Percentiles rank a stretch among this genome's conserved stretches.
Evolutionary conservation across 2,888 invertebrate genomes (phyloP).

Genomic region (Lithosia quadra): DNA sequence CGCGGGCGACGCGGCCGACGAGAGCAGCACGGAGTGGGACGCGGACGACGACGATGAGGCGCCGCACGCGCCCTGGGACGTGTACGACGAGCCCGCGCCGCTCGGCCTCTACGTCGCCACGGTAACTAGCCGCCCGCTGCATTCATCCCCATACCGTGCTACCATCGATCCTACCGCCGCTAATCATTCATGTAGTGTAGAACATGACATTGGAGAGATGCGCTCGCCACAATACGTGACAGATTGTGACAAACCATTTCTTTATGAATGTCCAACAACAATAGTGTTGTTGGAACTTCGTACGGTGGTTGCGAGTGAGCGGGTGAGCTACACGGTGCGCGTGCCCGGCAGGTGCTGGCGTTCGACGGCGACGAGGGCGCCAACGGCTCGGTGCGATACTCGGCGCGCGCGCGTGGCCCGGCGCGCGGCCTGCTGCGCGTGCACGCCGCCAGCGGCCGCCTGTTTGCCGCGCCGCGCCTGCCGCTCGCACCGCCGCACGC

Average conservation of each 20-base stretch:
- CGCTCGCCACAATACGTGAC: too few species aligned
- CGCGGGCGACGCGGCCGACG: conserved; percentile 55
- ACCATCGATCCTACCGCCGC: too few species aligned
- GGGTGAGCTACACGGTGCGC: too few species aligned
- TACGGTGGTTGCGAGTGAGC: too few species aligned
- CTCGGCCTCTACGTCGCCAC: conserved; percentile 66
- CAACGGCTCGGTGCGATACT: conserved; percentile 94
- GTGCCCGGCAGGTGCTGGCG: conserved; percentile 90
- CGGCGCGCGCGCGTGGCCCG: conserved; percentile 88
- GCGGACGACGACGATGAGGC: conserved; percentile 37
- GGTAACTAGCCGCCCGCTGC: conserved; percentile 59
- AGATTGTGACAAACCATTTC: too few species aligned
- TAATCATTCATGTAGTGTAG: too few species aligned
- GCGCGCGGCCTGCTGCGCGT: conserved; percentile 94
- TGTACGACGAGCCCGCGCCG: conserved; percentile 53
- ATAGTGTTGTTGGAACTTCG: too few species aligned
- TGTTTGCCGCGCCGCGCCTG: conserved; percentile 89
- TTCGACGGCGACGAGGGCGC: conserved; percentile 93
- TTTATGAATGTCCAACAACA: too few species aligned
- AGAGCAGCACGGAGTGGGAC: conserved; percentile 61
- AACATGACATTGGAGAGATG: too few species aligned
- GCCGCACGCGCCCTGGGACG: conserved; percentile 60
- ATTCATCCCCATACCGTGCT: too few species aligned
- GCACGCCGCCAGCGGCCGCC: conserved; percentile 92
- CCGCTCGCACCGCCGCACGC: conserved; percentile 85